Evolutionary conservation across 2,113 vertebrate genomes (phyloP).

Genomic region (Amphiprion percula): DNA sequence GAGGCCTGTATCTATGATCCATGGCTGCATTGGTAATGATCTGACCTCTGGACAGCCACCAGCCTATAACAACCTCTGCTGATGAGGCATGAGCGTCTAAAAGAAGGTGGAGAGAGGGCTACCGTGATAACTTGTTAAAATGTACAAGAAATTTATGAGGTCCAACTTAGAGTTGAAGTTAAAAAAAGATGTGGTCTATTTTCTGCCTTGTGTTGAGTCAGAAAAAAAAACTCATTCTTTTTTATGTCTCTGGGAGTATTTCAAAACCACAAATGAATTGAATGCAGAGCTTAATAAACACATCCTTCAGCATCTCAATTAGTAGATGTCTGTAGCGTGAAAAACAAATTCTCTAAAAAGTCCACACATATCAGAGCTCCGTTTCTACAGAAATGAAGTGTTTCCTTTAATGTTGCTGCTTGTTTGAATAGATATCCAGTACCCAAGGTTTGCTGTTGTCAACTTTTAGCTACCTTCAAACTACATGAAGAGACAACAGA

Average conservation of each 20-base stretch:
- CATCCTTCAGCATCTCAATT: too few relatives aligned
- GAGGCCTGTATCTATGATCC: conserved; percentile 68
- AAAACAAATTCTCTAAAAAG: too few relatives aligned
- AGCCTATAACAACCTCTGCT: conserved; percentile 60
- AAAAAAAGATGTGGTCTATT: background rate
- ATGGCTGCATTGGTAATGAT: conserved; percentile 72
- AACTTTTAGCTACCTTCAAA: background rate
- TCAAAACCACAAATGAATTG: too few relatives aligned
- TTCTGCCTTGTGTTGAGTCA: too few relatives aligned
- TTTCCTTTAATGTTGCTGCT: background rate
- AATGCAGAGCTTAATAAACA: too few relatives aligned
- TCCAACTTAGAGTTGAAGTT: background rate
- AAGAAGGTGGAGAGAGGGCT: conserved; percentile 4
- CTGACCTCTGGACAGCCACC: conserved; percentile 59
- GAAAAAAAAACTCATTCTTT: too few relatives aligned
- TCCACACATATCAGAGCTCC: too few relatives aligned
- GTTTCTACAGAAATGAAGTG: too few relatives aligned
- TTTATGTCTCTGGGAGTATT: too few relatives aligned
- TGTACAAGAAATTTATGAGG: background rate
- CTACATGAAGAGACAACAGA: background rate
- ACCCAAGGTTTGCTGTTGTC: background rate
- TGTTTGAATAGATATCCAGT: background rate
- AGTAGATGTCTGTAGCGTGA: too few relatives aligned
- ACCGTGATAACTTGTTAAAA: conserved; percentile 18
- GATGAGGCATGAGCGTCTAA: conserved; percentile 45